Evolutionary conservation across 2,888 invertebrate genomes (phyloP), one percentile per base, ranked within the genome.

Genomic region (Tachina grossa): DNA sequence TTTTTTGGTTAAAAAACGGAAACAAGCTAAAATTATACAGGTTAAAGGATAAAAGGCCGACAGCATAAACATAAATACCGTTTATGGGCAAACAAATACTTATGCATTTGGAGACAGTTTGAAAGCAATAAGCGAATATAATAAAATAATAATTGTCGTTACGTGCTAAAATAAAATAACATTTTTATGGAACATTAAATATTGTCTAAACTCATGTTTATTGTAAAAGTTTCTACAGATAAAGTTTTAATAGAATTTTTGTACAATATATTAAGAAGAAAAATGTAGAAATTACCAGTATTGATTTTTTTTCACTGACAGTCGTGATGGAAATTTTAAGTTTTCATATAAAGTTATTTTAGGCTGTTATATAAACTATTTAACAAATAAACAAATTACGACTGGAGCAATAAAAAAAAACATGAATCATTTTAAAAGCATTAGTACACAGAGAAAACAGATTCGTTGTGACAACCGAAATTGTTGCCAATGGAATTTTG

Each of bases 81-180:
- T 55, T 55, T 19, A 55, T 14, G 22, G 11, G 22, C 31, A 53
- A 39, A 2, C 9, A 22, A 65, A 59, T 49, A 13, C n/a, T 75
- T 43, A 45, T 31, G 31, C 31, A 31, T n/a, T 75, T 13, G 22
- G 16, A 55, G 65, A 76, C 65, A 65, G 45, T 16, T n/a, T 13
- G 3, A 55, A 13, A 16, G 16, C 2, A 51, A 65, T 53, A 39
- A 66, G 39, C 65, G 31, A 10, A 39, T 47, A 11, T 16, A 71
- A 71, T 53, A 45, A 55, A 79, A 71, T 49, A 55, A 69, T 71
- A 63, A 71, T 71, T 19, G 71, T 19, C 2, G 22, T 63, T 79
- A 79, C 79, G 79, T 79, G 79, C 31, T 69, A 45, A 71, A 79
- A 63, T 53, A 45, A 63, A 79, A 79, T 79, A 79, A 63, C 14